These are phyloP conservation scores for Naso thynnoides DNA, from an alignment of 2,797 vertebrate genomes.

Conservation along the genomic window DNA sequence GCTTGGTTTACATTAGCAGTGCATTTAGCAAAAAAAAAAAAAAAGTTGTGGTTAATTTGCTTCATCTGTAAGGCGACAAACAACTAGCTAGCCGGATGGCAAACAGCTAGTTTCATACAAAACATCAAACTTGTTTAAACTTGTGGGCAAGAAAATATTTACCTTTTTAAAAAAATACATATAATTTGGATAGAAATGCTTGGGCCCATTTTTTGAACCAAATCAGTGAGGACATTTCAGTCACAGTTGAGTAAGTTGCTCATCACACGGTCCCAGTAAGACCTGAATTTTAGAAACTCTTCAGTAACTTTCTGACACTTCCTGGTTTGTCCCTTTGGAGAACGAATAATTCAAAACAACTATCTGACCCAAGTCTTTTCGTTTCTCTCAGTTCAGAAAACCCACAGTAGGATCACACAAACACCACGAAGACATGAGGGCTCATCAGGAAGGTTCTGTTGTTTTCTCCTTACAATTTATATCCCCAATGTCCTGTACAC, in stretches of 20 bases:
- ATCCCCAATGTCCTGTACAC: slow-evolving; percentile 7
- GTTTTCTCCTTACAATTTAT: slow-evolving; percentile 2
- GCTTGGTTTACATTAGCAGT: too few relatives aligned
- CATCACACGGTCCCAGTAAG: slow-evolving; percentile 9
- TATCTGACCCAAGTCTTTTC: slow-evolving; percentile 35
- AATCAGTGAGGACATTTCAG: slow-evolving; percentile 28
- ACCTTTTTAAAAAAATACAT: too few relatives aligned
- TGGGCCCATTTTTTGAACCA: slow-evolving; percentile 10
- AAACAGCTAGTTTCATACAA: too few relatives aligned
- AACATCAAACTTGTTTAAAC: not conserved
- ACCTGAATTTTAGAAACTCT: slow-evolving; percentile 13
- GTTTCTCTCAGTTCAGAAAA: slow-evolving; percentile 21
- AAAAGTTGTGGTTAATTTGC: too few relatives aligned
- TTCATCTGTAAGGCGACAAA: too few relatives aligned
- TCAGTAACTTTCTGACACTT: slow-evolving; percentile 19
- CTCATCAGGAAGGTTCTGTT: slow-evolving; percentile 20
- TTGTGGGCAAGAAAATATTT: not conserved
- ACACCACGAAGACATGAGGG: slow-evolving; percentile 7
- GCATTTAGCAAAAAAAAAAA: too few relatives aligned
- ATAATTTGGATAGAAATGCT: slow-evolving; percentile 13
- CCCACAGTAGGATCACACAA: not conserved
- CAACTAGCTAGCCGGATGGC: too few relatives aligned
- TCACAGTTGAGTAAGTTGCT: slow-evolving; percentile 22
- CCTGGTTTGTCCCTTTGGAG: slow-evolving; percentile 7
- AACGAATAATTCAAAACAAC: slow-evolving; percentile 24